Percentiles rank a stretch among this genome's conserved stretches.
phyloP scores from a whole-genome alignment of 2,113 vertebrate genomes.

The Toxostoma redivivum region DNA sequence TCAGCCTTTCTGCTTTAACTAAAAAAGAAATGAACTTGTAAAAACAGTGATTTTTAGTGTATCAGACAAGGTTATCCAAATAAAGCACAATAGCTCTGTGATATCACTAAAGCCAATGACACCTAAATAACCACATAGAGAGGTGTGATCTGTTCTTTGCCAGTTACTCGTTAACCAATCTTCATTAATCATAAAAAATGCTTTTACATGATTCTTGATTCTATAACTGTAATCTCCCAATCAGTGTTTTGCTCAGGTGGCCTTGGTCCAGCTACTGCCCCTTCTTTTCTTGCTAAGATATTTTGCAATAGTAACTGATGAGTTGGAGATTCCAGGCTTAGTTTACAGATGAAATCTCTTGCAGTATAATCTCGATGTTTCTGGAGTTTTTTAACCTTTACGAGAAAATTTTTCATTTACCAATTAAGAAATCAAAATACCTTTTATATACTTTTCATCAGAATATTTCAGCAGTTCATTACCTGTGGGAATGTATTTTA shows the following conservation, averaged over 20 bases:
- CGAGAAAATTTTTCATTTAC: neutral
- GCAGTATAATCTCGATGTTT: neutral
- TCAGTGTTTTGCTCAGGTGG: neutral
- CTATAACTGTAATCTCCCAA: neutral
- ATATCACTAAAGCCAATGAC: conserved; percentile 33
- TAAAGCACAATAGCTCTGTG: neutral
- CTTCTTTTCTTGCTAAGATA: neutral
- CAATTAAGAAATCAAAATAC: neutral
- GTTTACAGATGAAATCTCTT: neutral
- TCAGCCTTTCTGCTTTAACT: conserved; percentile 9
- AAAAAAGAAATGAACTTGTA: conserved; percentile 41
- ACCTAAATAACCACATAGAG: conserved; percentile 4
- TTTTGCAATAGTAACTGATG: conserved; percentile 19
- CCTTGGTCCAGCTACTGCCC: neutral
- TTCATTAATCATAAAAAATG: conserved; percentile 56
- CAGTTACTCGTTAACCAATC: conserved; percentile 52
- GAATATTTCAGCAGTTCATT: neutral
- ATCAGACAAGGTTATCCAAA: conserved; percentile 57
- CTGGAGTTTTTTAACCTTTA: neutral
- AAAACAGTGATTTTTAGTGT: conserved; percentile 49
- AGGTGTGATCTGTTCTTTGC: conserved; percentile 54
- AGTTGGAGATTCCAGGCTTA: neutral
- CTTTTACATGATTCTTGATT: conserved; percentile 7
- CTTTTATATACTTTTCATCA: neutral
- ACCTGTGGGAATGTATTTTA: neutral